Percentiles rank a stretch among this genome's conserved stretches.
phyloP scores from a whole-genome alignment of 2,113 vertebrate genomes.

The Microcebus ravelobensis region DNA sequence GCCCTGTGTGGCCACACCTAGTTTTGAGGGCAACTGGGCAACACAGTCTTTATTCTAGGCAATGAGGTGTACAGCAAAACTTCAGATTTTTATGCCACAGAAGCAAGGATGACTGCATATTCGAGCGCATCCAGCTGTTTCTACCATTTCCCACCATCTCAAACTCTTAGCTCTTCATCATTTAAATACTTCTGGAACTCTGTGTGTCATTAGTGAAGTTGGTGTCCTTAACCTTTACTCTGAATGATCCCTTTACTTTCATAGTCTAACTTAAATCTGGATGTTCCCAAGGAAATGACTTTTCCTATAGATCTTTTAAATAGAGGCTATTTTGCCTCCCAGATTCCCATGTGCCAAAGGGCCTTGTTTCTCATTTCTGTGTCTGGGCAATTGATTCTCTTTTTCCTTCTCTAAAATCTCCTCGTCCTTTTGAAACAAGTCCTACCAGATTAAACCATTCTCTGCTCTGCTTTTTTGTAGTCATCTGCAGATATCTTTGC shows the following conservation, averaged over 20 bases:
- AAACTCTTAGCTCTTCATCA: not conserved
- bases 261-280: not conserved
- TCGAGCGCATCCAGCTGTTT: not conserved
- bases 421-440: conserved; percentile 1
- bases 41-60: not conserved
- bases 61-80: not conserved
- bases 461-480: not conserved
- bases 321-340: not conserved
- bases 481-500: not conserved
- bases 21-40: conserved; percentile 23
- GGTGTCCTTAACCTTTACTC: not conserved
- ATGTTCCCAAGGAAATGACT: not conserved
- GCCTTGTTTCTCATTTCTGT: not conserved
- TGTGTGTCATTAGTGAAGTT: not conserved
- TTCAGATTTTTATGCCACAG: conserved; percentile 17
- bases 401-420: not conserved
- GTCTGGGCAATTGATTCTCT: not conserved
- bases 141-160: not conserved
- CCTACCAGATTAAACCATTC: not conserved
- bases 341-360: not conserved
- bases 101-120: not conserved
- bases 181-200: conserved; percentile 24
- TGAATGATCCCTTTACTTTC: not conserved
- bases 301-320: not conserved
- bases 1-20: not conserved